These are phyloP conservation scores for Petromus typicus DNA, from an alignment of 2,113 vertebrate genomes.

Conservation along the genomic window DNA sequence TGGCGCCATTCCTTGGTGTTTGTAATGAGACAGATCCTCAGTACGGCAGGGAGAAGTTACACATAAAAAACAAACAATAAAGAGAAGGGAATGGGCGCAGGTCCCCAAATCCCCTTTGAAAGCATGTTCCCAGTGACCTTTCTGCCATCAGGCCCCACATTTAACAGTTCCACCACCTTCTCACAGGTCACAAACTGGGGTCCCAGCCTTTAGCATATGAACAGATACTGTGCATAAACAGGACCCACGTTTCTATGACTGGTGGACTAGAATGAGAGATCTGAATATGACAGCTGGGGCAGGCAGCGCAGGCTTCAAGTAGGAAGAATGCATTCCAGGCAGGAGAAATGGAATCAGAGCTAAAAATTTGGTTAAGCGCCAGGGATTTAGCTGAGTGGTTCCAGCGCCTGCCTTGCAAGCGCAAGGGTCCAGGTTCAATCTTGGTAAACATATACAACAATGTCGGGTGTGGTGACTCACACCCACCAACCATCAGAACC, in stretches of 20 bases:
- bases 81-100: not conserved
- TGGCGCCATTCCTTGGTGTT: too few species aligned
- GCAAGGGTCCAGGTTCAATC: too few species aligned
- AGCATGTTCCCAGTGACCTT: not conserved
- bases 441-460: too few species aligned
- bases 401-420: too few species aligned
- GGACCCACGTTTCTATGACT: not conserved
- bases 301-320: not conserved
- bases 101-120: too few species aligned
- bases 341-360: not conserved
- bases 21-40: too few species aligned
- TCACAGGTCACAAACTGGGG: not conserved
- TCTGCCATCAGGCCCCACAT: not conserved
- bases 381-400: too few species aligned
- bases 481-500: too few species aligned
- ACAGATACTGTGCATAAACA: not conserved
- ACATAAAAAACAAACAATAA: not conserved
- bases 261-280: not conserved
- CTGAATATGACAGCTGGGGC: not conserved
- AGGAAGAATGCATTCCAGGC: not conserved
- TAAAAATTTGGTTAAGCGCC: too few species aligned
- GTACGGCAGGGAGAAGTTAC: too few species aligned
- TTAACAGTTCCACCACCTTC: too few species aligned
- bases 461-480: too few species aligned
- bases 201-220: not conserved